phyloP scores from a whole-genome alignment of 2,113 vertebrate species.

The Bungarus multicinctus region DNA sequence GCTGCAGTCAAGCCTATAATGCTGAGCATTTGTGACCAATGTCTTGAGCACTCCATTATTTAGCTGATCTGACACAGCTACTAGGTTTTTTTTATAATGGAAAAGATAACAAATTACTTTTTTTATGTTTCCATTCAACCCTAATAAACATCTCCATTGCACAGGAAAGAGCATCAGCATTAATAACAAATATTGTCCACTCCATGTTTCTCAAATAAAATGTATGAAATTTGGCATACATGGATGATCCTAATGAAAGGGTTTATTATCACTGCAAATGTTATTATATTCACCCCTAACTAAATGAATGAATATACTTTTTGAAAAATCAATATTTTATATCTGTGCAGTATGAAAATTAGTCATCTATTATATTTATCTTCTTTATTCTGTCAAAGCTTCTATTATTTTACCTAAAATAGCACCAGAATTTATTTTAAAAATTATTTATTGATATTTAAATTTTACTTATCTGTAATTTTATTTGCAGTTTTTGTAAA shows the following conservation, averaged over 20 bases:
- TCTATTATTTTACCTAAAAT: not conserved
- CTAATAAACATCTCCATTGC: not conserved
- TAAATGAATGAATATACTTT: not conserved
- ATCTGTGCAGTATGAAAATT: not conserved
- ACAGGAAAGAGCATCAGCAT: not conserved
- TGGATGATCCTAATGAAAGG: not conserved
- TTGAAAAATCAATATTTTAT: not conserved
- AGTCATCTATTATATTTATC: not conserved
- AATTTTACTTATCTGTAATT: not conserved
- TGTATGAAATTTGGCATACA: not conserved
- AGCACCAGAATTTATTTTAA: not conserved
- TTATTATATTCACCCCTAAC: not conserved
- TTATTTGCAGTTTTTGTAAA: not conserved
- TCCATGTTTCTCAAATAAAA: not conserved
- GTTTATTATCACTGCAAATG: not conserved
- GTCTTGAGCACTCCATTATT: not conserved
- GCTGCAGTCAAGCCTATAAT: not conserved
- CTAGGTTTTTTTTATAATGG: not conserved
- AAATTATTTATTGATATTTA: not conserved
- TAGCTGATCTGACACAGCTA: not conserved
- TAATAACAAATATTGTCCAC: not conserved
- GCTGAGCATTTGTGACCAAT: not conserved
- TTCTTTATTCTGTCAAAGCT: not conserved
- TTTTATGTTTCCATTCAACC: not conserved
- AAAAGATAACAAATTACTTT: not conserved